A percentile compares a stretch with the other conserved stretches of the same genome.
Evolutionary conservation across 1,140 invertebrate genomes (phyloP).

Genomic region (Zaprionus africanus): DNA sequence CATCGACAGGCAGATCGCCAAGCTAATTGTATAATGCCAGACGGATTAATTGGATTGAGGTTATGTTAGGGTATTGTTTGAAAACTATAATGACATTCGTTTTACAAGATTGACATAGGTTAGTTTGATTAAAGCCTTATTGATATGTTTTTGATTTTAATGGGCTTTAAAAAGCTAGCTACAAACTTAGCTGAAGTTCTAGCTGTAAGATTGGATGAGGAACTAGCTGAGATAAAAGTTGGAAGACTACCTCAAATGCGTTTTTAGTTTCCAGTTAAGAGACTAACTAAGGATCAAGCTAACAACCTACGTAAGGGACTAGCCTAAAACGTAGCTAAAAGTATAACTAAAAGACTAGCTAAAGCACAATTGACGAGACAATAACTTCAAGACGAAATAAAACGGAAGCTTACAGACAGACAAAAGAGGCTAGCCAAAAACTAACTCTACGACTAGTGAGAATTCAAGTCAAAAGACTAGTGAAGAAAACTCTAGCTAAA

Average conservation of each 20-base stretch:
- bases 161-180: no score
- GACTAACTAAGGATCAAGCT: no score
- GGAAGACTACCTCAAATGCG: background rate
- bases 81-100: background rate
- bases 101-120: background rate
- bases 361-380: no score
- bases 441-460: no score
- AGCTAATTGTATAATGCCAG: slow-evolving; percentile 12
- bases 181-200: background rate
- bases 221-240: background rate
- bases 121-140: background rate
- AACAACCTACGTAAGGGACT: background rate
- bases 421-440: no score
- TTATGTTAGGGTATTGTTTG: background rate
- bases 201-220: background rate
- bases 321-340: background rate
- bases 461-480: no score
- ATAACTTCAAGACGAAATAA: no score
- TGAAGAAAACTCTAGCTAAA: no score
- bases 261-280: background rate
- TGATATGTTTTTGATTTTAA: background rate
- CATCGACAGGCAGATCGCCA: background rate
- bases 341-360: background rate
- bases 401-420: no score
- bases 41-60: slow-evolving; percentile 9